Evolutionary conservation across 2,113 vertebrate species (phyloP), one percentile per base, ranked within the genome.

Genomic region (Desmodus rotundus): DNA sequence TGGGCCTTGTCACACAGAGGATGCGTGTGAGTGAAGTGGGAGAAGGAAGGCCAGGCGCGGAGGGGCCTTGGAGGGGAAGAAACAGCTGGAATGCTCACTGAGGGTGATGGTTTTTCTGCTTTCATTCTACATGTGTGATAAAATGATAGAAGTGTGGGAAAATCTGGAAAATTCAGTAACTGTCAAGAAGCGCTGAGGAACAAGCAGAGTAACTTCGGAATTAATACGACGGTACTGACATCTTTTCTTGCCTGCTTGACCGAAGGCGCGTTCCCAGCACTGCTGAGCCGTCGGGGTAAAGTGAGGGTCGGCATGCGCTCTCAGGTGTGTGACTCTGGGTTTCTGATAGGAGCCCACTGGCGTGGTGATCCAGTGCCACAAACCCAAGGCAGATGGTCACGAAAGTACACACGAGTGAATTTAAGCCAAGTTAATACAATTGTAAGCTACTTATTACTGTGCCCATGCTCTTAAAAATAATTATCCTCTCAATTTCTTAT

Each of bases 401-500:
- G 13, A 91, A 95, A 96, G 88, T 97, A 95, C 96, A 76, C 76
- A 87, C 85, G 54, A 94, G 92, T 74, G 95, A 78, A 93, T 95
- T 87, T 96, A 65, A 96, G 81, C 76, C 58, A 76, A 87, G 94
- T 92, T 97, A 97, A 97, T 93, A 84, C 91, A 97, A 67, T 93
- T 19, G 93, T 94, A 54, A 97, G 97, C 98, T 97, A 96, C 70
- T 96, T 90, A 87, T 76, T 97, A 90, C 36, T 88, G 41, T 97
- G 84, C 90, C 91, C 91, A 80, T 73, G 54, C 97, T 98, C 63
- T 91, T 95, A 95, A 97, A 97, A 97, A 86, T 95, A 98, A 95
- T 96, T 93, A 74, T 63, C 86, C 82, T 98, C 98, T 98, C 95
- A 78, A 97, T 97, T 97, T 97, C 97, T 98, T 98, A 96, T 97